Conservation (phyloP, 2,797 vertebrate species). For the Neosilurus hyrtlii region DNA sequence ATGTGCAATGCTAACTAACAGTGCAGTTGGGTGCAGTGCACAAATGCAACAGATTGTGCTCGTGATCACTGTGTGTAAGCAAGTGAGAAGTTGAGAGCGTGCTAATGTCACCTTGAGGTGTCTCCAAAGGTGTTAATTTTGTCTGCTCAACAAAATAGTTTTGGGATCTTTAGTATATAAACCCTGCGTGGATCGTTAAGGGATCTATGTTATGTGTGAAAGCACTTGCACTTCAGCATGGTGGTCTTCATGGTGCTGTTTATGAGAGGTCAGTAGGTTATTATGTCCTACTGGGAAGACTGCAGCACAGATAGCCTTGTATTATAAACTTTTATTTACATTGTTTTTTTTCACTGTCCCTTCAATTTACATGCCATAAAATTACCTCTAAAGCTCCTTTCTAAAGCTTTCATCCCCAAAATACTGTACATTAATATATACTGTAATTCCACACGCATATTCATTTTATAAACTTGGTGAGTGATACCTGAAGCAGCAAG, state of each 20-base stretch:
- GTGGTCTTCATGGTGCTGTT: slow-evolving; percentile 12
- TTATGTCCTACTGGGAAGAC: slow-evolving; percentile 53
- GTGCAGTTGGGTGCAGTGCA: slow-evolving; percentile 60
- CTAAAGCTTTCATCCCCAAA: neutral
- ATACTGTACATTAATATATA: neutral
- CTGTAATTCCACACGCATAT: neutral
- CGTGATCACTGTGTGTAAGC: slow-evolving; percentile 52
- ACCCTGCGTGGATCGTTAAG: slow-evolving; percentile 30
- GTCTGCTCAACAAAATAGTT: slow-evolving; percentile 66
- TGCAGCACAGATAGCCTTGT: slow-evolving; percentile 54
- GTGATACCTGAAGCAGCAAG: neutral
- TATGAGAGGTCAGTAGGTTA: slow-evolving; percentile 39
- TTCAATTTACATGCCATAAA: neutral
- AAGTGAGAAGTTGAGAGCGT: slow-evolving; percentile 34
- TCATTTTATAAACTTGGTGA: neutral
- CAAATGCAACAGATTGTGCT: slow-evolving; percentile 72
- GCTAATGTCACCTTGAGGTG: slow-evolving; percentile 60
- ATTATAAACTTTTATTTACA: slow-evolving; percentile 53
- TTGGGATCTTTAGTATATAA: slow-evolving; percentile 60
- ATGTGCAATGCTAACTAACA: neutral
- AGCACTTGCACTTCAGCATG: slow-evolving; percentile 23
- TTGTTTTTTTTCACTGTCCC: slow-evolving; percentile 25
- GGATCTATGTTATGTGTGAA: slow-evolving; percentile 33
- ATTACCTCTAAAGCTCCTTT: neutral
- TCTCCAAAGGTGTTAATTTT: slow-evolving; percentile 51